Evolutionary conservation across 2,888 invertebrate species (phyloP).

Genomic region (Spodoptera picta): DNA sequence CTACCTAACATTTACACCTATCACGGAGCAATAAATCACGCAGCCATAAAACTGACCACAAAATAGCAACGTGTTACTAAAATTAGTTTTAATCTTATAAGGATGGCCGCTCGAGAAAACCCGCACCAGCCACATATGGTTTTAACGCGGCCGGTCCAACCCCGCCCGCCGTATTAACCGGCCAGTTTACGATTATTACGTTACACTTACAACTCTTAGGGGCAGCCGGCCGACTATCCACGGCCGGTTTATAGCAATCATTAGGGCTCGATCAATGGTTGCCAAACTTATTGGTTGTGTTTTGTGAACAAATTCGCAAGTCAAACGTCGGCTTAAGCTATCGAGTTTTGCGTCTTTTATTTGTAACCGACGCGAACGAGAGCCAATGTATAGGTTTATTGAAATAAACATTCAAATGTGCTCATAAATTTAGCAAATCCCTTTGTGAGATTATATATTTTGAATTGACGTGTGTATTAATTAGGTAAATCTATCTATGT

Average conservation of each 20-base stretch:
- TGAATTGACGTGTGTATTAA: too few relatives aligned
- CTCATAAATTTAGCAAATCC: too few relatives aligned
- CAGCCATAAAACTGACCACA: constrained; percentile 17
- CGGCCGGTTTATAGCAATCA: constrained; percentile 70
- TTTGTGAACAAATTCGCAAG: constrained; percentile 22
- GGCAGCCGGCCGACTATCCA: constrained; percentile 59
- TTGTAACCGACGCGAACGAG: too few relatives aligned
- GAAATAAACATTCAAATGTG: too few relatives aligned
- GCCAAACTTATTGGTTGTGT: constrained; percentile 50
- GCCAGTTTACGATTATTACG: constrained; percentile 73
- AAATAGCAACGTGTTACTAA: constrained; percentile 53
- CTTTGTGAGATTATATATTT: too few relatives aligned
- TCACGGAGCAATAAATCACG: constrained; percentile 23
- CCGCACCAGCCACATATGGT: constrained; percentile 67
- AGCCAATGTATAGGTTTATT: too few relatives aligned
- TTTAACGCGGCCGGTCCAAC: constrained; percentile 67
- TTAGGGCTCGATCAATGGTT: constrained; percentile 62
- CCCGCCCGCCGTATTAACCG: constrained; percentile 64
- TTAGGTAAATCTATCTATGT: too few relatives aligned
- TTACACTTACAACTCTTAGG: constrained; percentile 70
- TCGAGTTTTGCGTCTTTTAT: not conserved
- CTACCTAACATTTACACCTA: not conserved
- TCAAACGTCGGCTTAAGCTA: constrained; percentile 10
- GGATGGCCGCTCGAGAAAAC: constrained; percentile 51
- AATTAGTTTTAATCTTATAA: constrained; percentile 67